These are phyloP conservation scores for Tuta absoluta DNA, from an alignment of 2,888 invertebrate genomes.

Conservation along the genomic window DNA sequence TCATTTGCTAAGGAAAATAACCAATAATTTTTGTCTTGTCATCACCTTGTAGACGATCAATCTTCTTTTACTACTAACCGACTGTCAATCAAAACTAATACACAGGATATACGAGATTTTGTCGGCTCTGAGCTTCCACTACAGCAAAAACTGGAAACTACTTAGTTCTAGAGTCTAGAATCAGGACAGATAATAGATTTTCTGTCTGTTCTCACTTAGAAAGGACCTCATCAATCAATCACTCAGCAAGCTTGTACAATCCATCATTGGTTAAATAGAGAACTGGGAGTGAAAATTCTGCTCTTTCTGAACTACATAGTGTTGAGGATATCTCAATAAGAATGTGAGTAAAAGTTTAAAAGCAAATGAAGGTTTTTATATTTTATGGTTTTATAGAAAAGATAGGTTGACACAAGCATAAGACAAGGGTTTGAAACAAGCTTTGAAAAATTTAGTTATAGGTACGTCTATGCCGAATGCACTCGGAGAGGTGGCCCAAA, in stretches of 20 bases:
- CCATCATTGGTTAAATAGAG: conserved; percentile 14
- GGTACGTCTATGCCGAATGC: too few relatives aligned
- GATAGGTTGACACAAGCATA: too few relatives aligned
- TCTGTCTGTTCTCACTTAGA: conserved; percentile 18
- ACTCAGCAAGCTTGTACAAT: not conserved
- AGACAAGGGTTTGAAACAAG: too few relatives aligned
- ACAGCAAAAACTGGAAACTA: conserved; percentile 3
- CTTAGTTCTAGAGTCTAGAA: conserved; percentile 1
- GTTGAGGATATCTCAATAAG: not conserved
- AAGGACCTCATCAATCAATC: conserved; percentile 19
- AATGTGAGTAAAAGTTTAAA: not conserved
- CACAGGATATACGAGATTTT: not conserved
- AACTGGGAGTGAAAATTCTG: conserved; percentile 13
- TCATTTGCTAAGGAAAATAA: too few relatives aligned
- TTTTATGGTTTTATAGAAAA: too few relatives aligned
- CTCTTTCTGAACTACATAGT: not conserved
- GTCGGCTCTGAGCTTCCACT: not conserved
- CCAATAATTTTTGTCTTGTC: not conserved
- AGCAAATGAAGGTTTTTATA: not conserved
- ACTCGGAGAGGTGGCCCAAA: too few relatives aligned
- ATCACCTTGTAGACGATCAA: not conserved
- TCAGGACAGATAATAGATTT: conserved; percentile 11
- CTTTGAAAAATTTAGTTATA: too few relatives aligned
- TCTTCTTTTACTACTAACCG: not conserved
- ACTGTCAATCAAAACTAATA: not conserved